Evolutionary conservation across 1,140 invertebrate species (phyloP), one percentile per base, ranked within the genome.

Genomic region (Oreohelix idahoensis): DNA sequence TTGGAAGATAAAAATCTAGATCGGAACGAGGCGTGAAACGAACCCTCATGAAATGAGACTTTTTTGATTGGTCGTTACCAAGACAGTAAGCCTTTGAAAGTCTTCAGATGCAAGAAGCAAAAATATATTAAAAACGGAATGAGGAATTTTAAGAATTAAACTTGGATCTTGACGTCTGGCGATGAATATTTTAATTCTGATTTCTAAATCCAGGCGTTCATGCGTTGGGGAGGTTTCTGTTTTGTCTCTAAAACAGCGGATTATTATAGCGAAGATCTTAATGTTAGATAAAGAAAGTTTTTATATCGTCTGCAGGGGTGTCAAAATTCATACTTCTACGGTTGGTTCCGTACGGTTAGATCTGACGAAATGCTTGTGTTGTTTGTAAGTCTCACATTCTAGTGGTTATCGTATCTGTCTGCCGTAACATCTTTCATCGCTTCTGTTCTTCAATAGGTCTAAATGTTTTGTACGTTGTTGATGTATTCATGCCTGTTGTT

Each of bases 1-100:
- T 26, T 51, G 29, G 1, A 29, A 36, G 77, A 79, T 79, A 79
- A 66, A 39, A 58, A 79, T 79, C 77, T 58, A 32, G 32, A 66
- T 58, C 4, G 58, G 77, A 79, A n/a, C 32, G 51, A 79, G 77
- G 77, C 77, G 77, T 66, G 77, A 79, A 79, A 79, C 77, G 51
- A 53, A 77, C 75, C 75, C 13, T 23, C 42, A 77, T 53, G 75
- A 51, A 35, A 51, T 53, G 42, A 77, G 75, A 53, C 53, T n/a
- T 5, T 53, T 35, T 1, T 15, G 45, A 77, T 77, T 1, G 75
- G 8, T 26, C 45, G 36, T 8, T 49, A 53, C 49, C 0, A 32
- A 23, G 26, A 8, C 49, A 2, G n/a, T 51, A 77, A 77, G 75
- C 75, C 35, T 45, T n/a, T 32, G 15, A 10, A 23, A 5, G n/a